Evolutionary conservation across 2,888 invertebrate species (phyloP).

Genomic region (Drosophila macrospina): DNA sequence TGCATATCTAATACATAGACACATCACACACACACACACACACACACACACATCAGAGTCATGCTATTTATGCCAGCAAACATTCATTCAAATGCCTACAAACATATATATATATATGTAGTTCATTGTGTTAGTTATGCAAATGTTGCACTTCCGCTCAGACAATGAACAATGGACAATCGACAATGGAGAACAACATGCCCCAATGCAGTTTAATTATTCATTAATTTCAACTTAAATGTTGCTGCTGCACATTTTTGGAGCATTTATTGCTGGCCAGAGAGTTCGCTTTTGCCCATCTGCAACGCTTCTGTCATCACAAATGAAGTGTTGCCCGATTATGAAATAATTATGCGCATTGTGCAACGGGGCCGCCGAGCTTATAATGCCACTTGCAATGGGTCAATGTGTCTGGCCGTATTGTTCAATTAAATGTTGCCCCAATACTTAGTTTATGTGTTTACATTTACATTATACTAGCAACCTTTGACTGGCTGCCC

Average conservation of each 20-base stretch:
- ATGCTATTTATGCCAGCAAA: slow-evolving; percentile 7
- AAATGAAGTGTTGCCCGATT: slow-evolving; percentile 75
- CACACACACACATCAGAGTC: background rate
- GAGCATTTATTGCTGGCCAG: slow-evolving; percentile 52
- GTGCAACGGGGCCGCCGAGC: slow-evolving; percentile 13
- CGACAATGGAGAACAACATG: slow-evolving; percentile 21
- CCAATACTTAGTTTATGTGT: slow-evolving; percentile 1
- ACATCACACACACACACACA: background rate
- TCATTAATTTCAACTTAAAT: slow-evolving; percentile 79
- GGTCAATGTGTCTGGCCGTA: slow-evolving; percentile 51
- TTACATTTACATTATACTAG: slow-evolving; percentile 31
- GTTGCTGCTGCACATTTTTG: slow-evolving; percentile 49
- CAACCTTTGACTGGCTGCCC: slow-evolving; percentile 6
- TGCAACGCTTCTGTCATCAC: slow-evolving; percentile 72
- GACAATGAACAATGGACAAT: slow-evolving; percentile 25
- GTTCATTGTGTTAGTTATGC: slow-evolving; percentile 80
- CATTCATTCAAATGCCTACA: slow-evolving; percentile 14
- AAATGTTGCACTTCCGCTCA: slow-evolving; percentile 73
- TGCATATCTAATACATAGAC: slow-evolving; percentile 53
- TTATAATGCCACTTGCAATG: slow-evolving; percentile 36
- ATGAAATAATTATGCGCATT: slow-evolving; percentile 76
- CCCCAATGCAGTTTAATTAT: slow-evolving; percentile 72
- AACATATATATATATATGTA: slow-evolving; percentile 44
- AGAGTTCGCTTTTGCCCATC: slow-evolving; percentile 36
- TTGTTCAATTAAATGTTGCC: slow-evolving; percentile 17